These are phyloP conservation scores for Pogonomyrmex californicus DNA, from an alignment of 1,140 invertebrate species.

Conservation along the genomic window DNA sequence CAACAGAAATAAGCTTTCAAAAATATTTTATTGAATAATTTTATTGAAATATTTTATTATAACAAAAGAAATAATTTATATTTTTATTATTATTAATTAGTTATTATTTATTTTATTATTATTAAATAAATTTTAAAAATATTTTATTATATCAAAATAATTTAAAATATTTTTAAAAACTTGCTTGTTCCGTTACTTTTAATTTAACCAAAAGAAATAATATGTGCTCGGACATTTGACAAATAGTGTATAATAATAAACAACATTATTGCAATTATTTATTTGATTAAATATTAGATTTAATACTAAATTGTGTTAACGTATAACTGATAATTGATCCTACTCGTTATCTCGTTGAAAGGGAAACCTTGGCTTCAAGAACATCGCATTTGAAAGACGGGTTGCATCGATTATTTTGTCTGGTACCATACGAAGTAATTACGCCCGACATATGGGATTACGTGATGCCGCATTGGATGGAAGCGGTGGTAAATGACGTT, in stretches of 20 bases:
- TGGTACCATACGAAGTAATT: constrained; percentile 99
- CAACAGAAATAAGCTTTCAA: too few relatives aligned
- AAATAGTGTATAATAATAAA: not conserved
- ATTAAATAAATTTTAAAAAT: too few relatives aligned
- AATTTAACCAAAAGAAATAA: too few relatives aligned
- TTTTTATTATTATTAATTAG: too few relatives aligned
- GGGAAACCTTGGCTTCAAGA: constrained; percentile 95
- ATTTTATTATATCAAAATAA: too few relatives aligned
- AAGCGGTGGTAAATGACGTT: constrained; percentile 98
- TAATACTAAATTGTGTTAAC: not conserved
- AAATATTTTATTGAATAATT: too few relatives aligned
- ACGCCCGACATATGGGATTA: constrained; percentile 98
- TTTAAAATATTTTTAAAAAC: too few relatives aligned
- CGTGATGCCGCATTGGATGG: constrained; percentile 99
- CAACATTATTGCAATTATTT: not conserved
- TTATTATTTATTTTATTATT: too few relatives aligned
- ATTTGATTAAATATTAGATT: not conserved
- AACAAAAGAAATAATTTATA: too few relatives aligned
- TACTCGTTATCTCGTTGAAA: constrained; percentile 78
- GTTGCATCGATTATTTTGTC: constrained; percentile 95
- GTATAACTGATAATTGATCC: not conserved
- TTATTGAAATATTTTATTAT: too few relatives aligned
- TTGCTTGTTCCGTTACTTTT: too few relatives aligned
- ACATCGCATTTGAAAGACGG: constrained; percentile 98
- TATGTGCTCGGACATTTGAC: too few relatives aligned